Evolutionary conservation across 2,113 vertebrate species (phyloP).

Genomic region (Isichthys henryi): DNA sequence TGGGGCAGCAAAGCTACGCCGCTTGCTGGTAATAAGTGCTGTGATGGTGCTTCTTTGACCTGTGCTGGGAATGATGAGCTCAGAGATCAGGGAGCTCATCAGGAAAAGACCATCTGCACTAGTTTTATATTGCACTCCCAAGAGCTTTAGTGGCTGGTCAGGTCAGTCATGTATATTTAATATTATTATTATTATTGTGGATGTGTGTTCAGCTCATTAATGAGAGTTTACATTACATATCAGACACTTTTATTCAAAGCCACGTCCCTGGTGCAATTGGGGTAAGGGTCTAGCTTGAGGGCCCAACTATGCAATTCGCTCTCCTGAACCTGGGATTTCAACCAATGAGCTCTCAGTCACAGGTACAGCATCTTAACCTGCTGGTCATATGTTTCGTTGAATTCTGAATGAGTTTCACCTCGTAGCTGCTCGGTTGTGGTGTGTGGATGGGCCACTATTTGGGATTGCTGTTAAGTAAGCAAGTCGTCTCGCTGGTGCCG

Average conservation of each 20-base stretch:
- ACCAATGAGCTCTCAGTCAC: not conserved
- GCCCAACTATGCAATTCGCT: not conserved
- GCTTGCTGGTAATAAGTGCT: not conserved
- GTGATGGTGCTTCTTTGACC: conserved; percentile 14
- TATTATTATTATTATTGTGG: not conserved
- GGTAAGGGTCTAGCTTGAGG: not conserved
- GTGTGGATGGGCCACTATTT: not conserved
- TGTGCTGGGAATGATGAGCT: not conserved
- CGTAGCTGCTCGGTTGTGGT: not conserved
- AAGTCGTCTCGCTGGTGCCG: not conserved
- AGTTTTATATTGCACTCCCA: not conserved
- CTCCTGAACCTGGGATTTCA: not conserved
- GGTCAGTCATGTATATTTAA: not conserved
- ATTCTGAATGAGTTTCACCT: not conserved
- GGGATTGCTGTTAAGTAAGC: not conserved
- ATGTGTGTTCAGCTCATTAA: not conserved
- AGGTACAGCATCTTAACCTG: not conserved
- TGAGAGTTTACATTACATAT: not conserved
- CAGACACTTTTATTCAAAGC: not conserved
- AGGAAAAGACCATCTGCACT: not conserved
- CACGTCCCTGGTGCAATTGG: not conserved
- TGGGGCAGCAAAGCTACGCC: not conserved
- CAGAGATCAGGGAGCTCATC: conserved; percentile 8
- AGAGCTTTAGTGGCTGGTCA: not conserved
- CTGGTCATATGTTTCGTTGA: not conserved